These are phyloP conservation scores for Luehdorfia chinensis DNA, from an alignment of 1,140 invertebrate species.

Conservation along the genomic window DNA sequence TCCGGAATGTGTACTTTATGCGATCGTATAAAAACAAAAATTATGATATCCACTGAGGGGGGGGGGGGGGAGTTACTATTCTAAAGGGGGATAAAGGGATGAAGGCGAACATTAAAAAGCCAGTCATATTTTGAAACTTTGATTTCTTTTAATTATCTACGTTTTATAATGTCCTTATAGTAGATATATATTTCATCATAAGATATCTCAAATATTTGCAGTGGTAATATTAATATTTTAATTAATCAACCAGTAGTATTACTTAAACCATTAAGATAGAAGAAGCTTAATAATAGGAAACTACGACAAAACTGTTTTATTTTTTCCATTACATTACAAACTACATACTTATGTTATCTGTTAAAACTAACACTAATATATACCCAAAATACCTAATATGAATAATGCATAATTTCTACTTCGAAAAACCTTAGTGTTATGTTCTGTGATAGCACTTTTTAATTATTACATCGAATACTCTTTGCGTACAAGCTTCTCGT, in stretches of 20 bases:
- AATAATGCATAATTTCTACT: constrained; percentile 76
- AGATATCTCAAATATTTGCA: constrained; percentile 78
- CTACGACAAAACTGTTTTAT: constrained; percentile 72
- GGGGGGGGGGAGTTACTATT: constrained; percentile 25
- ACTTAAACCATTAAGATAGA: constrained; percentile 78
- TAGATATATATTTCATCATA: constrained; percentile 78
- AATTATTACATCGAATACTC: constrained; percentile 61
- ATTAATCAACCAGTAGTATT: constrained; percentile 77
- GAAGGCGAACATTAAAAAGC: constrained; percentile 70
- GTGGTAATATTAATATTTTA: constrained; percentile 78
- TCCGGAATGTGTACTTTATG: constrained; percentile 23
- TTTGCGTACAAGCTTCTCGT: constrained; percentile 68
- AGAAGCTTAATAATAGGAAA: constrained; percentile 78
- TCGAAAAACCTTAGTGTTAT: constrained; percentile 69
- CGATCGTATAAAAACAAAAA: constrained; percentile 68
- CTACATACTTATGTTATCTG: constrained; percentile 74
- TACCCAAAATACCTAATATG: constrained; percentile 78
- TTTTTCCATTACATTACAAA: constrained; percentile 74
- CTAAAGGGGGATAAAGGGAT: constrained; percentile 36
- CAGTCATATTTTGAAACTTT: constrained; percentile 73
- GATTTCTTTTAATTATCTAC: constrained; percentile 79
- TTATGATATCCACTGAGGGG: constrained; percentile 55
- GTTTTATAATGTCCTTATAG: constrained; percentile 78
- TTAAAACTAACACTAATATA: constrained; percentile 75
- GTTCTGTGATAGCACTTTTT: constrained; percentile 64